Base-by-base conservation (phyloP, 1,140 invertebrate genomes). In the Spodoptera litura region DNA sequence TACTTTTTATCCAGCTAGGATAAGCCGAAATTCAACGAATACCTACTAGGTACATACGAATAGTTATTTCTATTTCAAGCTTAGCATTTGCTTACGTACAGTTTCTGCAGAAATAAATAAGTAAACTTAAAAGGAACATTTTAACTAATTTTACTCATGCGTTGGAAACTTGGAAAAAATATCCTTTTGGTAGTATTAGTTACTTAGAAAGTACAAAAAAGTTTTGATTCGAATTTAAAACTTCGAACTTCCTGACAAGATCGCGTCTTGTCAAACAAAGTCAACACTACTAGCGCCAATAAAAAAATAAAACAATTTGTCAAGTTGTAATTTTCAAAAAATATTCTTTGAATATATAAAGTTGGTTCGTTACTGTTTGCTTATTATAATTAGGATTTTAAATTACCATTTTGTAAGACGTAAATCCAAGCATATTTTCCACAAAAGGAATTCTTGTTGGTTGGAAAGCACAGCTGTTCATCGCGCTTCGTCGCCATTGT, bases 401-500 rank as follows among this genome's bases (percentile, higher is more conserved):
- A 44, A 10, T 44, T 44, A 44, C 8, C 9, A 44, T 44, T 44
- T 44, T 10, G 6, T 44, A 44, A 44, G 31, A 52, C n/a, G 5
- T 27, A 56, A 52, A 9, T 55, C 13, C 20, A 59, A 13, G 31
- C 38, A 13, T 51, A 56, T 25, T 38, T 27, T 38, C 49, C 49
- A 4, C 62, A 58, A 44, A 70, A 38, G 35, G 25, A 71, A 59
- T 71, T 31, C 25, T 38, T 53, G 51, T 38, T 72, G 31, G 35
- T n/a, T 61, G 72, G 62, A 80, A 84, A 85, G 80, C 83, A 91
- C 94, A 95, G 94, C 94, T 95, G 93, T 94, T 95, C 89, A 89
- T 85, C 86, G 90, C 88, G 88, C 88, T 87, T 89, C 87, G 87
- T 82, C 90, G 92, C 93, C 93, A 94, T 93, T 92, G 88, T 94